Evolutionary conservation across 2,113 vertebrate species (phyloP), one percentile per base, ranked within the genome.

Genomic region (Hydropotes inermis): DNA sequence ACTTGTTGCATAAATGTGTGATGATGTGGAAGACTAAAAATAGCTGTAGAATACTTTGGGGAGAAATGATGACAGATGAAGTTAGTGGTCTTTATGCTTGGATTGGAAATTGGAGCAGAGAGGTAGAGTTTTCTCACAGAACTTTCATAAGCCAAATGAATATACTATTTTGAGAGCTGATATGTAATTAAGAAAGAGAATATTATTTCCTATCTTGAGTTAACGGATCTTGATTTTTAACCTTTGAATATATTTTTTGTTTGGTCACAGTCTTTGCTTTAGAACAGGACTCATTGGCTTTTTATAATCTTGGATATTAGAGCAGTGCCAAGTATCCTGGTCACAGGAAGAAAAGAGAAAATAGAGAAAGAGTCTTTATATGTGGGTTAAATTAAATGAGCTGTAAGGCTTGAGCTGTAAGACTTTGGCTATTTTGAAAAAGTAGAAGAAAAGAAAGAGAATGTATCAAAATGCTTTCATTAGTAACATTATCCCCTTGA

Each of bases 201-300:
- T 61, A 50, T 57, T 86, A 60, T 33, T 89, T 97, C 15, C 52
- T 95, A 0, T 45, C 39, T 96, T 81, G 70, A 52, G 28, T 28
- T 54, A 28, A 64, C 67, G 23, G 39, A 10, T 86, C 89, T 97
- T 85, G 19, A 81, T 47, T 54, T 82, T 92, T 96, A 89, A 76
- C 45, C 67, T 64, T 36, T 74, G 23, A 89, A 36, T 83, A 33
- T 92, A 54, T 85, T 89, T 91, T 84, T 55, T 95, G 21, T 92
- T 81, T 81, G 55, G 21, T 61, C 39, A 36, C 25, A 83, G 30
- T 87, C 82, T 95, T 96, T 93, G 74, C 70, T 97, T 97, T 88
- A 87, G 52, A 81, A 87, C 43, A 55, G 55, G 9, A 86, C 30
- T 93, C 43, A 28, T 7, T 93, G 76, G 5, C 52, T 82, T 86